Evolutionary conservation across 2,888 invertebrate genomes (phyloP).

Genomic region (Leucophenga montana): DNA sequence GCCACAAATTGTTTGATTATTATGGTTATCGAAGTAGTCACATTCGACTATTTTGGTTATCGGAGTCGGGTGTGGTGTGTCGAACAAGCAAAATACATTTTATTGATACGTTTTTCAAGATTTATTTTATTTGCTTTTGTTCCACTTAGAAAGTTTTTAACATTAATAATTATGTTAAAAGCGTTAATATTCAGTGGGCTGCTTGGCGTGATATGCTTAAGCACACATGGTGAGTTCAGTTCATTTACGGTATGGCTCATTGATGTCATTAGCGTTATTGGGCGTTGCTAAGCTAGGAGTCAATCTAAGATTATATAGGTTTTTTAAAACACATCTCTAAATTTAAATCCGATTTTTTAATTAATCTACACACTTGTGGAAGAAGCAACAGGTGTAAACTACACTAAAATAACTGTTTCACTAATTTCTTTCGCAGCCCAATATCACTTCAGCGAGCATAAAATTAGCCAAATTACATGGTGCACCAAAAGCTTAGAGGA

Average conservation of each 20-base stretch:
- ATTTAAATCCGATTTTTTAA: too few relatives aligned
- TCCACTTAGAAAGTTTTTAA: too few relatives aligned
- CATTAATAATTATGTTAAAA: neutral
- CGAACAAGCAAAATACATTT: neutral
- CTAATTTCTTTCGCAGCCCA: conserved; percentile 56
- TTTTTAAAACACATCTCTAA: too few relatives aligned
- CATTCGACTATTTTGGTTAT: too few relatives aligned
- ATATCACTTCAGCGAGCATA: conserved; percentile 66
- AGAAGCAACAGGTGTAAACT: too few relatives aligned
- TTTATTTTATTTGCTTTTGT: conserved; percentile 24
- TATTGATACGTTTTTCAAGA: conserved; percentile 27
- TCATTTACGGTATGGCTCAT: too few relatives aligned
- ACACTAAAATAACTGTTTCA: neutral
- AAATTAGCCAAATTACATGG: conserved; percentile 76
- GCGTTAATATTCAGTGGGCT: neutral
- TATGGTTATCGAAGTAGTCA: too few relatives aligned
- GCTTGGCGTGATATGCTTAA: neutral
- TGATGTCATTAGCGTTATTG: conserved; percentile 28
- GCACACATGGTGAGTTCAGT: neutral
- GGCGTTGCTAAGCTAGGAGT: conserved; percentile 37
- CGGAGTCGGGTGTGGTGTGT: too few relatives aligned
- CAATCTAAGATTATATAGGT: neutral
- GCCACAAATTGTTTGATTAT: too few relatives aligned
- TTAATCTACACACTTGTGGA: too few relatives aligned
- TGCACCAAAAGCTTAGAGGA: conserved; percentile 88